Evolutionary conservation across 2,113 vertebrate species (phyloP), one percentile per base, ranked within the genome.

Genomic region (Takifugu bimaculatus): DNA sequence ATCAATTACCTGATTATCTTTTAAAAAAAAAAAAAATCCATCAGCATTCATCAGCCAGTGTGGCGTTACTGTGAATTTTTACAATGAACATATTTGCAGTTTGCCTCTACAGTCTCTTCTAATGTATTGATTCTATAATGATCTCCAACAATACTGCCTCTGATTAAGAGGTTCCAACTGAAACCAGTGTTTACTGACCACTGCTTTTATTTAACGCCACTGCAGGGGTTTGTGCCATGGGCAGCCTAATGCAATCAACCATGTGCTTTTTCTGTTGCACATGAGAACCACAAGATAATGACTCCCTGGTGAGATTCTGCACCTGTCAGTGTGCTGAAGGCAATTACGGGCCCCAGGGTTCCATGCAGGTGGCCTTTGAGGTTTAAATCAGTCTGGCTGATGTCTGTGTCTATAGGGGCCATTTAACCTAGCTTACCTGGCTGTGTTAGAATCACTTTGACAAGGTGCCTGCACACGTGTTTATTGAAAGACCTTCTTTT

Each of bases 271-370:
- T 64, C 68, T 72, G 57, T 70, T 74, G 60, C 76, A 72, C 68
- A 74, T 59, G 54, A 61, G 63, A 79, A 68, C 70, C 67, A 72
- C 60, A 48, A 66, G 63, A 78, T 86, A 81, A 85, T 83, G 78
- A 70, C 63, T 64, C 74, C 81, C 80, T 48, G 61, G 65, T 80
- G 78, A 67, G 74, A 78, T 75, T 82, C 72, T 72, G 53, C 28
- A 74, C 64, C 80, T 70, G 77, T 82, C 79, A 76, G 60, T 60
- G 57, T 58, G 55, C 72, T 74, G 77, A 82, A 70, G 80, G 75
- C 75, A 83, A 82, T 86, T 82, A 84, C 54, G 63, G 80, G 74
- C 67, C 78, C 58, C 26, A 55, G 70, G 79, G 77, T 67, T 48
- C 73, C 55, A 62, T 47, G 68, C 62, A 69, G 77, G 75, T 64